Evolutionary conservation across 2,797 vertebrate species (phyloP).

Genomic region (Buceros bicornis): DNA sequence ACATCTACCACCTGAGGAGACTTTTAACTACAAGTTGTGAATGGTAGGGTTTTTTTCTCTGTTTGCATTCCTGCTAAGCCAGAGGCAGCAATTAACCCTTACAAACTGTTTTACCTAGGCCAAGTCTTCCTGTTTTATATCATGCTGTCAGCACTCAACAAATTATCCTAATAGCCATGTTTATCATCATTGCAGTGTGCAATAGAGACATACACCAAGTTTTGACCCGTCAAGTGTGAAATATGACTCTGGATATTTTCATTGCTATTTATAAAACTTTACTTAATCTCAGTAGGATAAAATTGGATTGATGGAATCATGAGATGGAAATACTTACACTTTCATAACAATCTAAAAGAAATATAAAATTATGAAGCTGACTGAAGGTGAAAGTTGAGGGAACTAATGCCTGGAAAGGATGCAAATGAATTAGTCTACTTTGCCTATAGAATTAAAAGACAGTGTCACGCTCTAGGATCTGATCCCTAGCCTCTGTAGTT

Average conservation of each 20-base stretch:
- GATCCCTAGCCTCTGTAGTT: background rate
- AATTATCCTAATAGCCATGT: background rate
- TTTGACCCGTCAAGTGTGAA: background rate
- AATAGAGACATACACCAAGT: background rate
- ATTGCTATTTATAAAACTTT: background rate
- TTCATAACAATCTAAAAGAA: background rate
- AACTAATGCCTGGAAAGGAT: background rate
- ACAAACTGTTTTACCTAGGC: background rate
- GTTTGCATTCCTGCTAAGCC: background rate
- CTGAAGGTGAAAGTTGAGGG: background rate
- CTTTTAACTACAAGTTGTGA: background rate
- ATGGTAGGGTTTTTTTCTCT: accelerated
- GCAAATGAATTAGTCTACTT: background rate
- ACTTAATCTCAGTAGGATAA: background rate
- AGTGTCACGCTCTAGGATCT: background rate
- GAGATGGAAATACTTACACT: background rate
- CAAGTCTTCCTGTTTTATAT: background rate
- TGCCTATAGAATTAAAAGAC: background rate
- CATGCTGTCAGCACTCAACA: background rate
- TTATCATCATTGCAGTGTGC: background rate
- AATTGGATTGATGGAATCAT: background rate
- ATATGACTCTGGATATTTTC: background rate
- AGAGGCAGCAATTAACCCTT: conserved; percentile 38
- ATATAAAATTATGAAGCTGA: background rate
- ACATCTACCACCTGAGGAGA: background rate